These are phyloP conservation scores for Coecobrya sp. DNA, from an alignment of 2,888 invertebrate species.

Conservation along the genomic window DNA sequence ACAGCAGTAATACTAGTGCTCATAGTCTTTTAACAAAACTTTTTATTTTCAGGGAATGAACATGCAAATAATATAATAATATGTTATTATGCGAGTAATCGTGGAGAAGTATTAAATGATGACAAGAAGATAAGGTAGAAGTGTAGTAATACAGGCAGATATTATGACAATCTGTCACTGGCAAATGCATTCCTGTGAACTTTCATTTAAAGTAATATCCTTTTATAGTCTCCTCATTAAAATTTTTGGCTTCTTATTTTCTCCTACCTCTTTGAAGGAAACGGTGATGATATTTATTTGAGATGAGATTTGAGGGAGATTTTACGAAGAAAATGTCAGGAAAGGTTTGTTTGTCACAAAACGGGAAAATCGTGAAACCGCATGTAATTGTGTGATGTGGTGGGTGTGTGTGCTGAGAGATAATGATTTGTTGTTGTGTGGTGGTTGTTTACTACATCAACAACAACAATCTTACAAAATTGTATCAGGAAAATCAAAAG, in stretches of 20 bases:
- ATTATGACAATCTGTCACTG: background rate
- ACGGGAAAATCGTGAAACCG: no score
- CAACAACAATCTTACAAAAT: no score
- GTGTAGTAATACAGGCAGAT: background rate
- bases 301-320: background rate
- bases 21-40: background rate
- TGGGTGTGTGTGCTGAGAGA: no score
- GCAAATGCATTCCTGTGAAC: background rate
- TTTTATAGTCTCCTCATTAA: background rate
- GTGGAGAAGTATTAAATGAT: background rate
- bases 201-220: background rate
- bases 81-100: background rate
- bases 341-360: no score
- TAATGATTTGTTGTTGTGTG: no score
- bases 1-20: no score
- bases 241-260: background rate
- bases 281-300: background rate
- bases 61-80: background rate
- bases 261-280: background rate
- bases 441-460: no score
- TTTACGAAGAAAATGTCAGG: no score
- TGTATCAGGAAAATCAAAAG: no score
- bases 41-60: background rate
- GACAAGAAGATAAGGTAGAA: background rate
- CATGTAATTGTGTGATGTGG: no score